A percentile compares a stretch with the other conserved stretches of the same genome.
Evolutionary conservation across 2,888 invertebrate genomes (phyloP).

Genomic region (Mycalesis mineus): DNA sequence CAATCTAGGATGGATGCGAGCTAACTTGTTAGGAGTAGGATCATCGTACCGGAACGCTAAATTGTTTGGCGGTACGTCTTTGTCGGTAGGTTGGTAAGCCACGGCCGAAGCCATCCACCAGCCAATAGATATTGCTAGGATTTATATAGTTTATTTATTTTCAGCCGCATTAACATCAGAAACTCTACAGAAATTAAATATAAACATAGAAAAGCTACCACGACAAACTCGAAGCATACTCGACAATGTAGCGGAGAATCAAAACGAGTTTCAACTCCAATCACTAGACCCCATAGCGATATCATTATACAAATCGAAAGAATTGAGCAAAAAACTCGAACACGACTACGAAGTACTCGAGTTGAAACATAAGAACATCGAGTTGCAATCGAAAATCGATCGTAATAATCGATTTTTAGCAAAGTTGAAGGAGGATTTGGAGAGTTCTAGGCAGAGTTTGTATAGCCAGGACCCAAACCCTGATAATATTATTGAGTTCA

Average conservation of each 20-base stretch:
- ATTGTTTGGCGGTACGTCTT: no score
- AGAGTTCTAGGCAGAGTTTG: constrained; percentile 46
- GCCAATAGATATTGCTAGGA: background rate
- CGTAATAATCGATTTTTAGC: constrained; percentile 55
- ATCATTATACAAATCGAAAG: constrained; percentile 46
- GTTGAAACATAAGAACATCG: constrained; percentile 54
- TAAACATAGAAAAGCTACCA: constrained; percentile 54
- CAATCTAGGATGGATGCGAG: no score
- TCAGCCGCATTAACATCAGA: constrained; percentile 50
- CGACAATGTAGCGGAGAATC: constrained; percentile 39
- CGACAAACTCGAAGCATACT: constrained; percentile 55
- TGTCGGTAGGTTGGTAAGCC: no score
- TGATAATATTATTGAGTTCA: constrained; percentile 55
- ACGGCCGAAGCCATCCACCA: no score
- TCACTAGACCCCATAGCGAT: constrained; percentile 53
- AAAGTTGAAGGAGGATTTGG: constrained; percentile 50
- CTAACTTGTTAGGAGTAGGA: no score
- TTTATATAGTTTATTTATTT: constrained; percentile 23
- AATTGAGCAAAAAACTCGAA: constrained; percentile 44
- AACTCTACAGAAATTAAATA: constrained; percentile 49
- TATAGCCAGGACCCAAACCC: constrained; percentile 49
- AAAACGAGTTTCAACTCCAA: constrained; percentile 40
- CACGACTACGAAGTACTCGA: constrained; percentile 61
- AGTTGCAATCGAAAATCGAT: constrained; percentile 56
- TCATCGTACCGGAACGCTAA: no score